Conservation (phyloP, 2,113 vertebrate species). For the Pseudopipra pipra region DNA sequence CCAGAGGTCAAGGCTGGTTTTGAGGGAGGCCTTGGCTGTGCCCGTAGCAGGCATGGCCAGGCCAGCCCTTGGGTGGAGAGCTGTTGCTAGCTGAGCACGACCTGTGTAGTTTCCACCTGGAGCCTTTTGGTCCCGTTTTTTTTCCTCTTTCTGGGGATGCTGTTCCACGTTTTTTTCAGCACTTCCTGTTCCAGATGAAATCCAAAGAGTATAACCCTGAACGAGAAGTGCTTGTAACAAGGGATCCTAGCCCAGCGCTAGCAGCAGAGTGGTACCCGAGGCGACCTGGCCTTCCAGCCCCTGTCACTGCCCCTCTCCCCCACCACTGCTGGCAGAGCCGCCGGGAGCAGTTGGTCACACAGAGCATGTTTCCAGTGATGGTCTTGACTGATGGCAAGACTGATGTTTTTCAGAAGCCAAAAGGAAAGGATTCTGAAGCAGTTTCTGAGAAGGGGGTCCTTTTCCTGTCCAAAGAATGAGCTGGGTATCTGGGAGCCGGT, state of each 20-base stretch:
- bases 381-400: neutral
- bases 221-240: slow-evolving; percentile 69
- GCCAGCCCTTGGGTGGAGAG: neutral
- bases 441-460: slow-evolving; percentile 46
- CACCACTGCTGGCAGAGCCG: fast-evolving
- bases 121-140: slow-evolving; percentile 36
- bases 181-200: slow-evolving; percentile 74
- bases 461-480: slow-evolving; percentile 47
- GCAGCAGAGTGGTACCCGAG: neutral
- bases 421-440: slow-evolving; percentile 43
- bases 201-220: slow-evolving; percentile 78
- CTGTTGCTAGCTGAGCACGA: fast-evolving
- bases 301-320: neutral
- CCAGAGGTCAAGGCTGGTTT: neutral
- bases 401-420: slow-evolving; percentile 49
- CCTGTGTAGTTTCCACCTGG: slow-evolving; percentile 3
- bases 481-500: neutral
- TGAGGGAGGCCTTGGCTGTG: fast-evolving
- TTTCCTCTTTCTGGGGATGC: slow-evolving; percentile 36
- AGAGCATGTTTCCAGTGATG: neutral
- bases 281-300: neutral
- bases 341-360: neutral
- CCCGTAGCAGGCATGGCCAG: neutral
- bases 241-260: slow-evolving; percentile 49
- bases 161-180: slow-evolving; percentile 56